Percentiles rank a stretch among this genome's conserved stretches.
Conservation (phyloP, 64 coral and sea anemone genomes). For the Catalaphyllia jardinei region DNA sequence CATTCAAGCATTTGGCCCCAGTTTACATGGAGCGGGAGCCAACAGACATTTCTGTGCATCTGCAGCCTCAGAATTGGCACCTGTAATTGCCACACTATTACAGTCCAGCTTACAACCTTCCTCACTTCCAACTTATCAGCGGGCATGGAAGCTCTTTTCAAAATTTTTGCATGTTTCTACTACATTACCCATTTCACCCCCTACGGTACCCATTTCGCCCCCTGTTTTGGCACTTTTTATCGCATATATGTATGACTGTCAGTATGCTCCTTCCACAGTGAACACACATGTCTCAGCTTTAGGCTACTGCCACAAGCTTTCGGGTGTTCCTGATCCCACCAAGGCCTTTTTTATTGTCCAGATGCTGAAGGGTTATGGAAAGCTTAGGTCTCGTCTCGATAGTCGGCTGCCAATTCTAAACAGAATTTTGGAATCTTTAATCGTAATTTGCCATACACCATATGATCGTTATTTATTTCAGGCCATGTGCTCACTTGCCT, state of each 20-base stretch:
- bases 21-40: constrained; percentile 24
- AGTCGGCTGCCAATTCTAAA: constrained; percentile 54
- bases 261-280: constrained; percentile 41
- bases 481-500: constrained; percentile 12
- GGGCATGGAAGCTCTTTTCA: constrained; percentile 52
- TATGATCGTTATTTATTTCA: constrained; percentile 48
- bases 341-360: constrained; percentile 44
- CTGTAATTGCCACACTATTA: constrained; percentile 31
- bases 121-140: constrained; percentile 51
- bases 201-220: no score
- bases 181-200: no score
- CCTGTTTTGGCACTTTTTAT: constrained; percentile 41
- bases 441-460: background rate
- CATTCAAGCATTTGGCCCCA: constrained; percentile 31
- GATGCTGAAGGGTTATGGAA: constrained; percentile 71
- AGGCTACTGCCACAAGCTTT: constrained; percentile 54
- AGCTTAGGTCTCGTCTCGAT: constrained; percentile 44
- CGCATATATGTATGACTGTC: constrained; percentile 40
- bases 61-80: constrained; percentile 61
- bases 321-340: constrained; percentile 27
- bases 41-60: constrained; percentile 55
- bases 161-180: constrained; percentile 37
- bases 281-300: constrained; percentile 54
- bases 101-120: constrained; percentile 55
- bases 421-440: constrained; percentile 2